phyloP scores from a whole-genome alignment of 2,797 vertebrate genomes.

The Ctenochaetus hawaiiensis region DNA sequence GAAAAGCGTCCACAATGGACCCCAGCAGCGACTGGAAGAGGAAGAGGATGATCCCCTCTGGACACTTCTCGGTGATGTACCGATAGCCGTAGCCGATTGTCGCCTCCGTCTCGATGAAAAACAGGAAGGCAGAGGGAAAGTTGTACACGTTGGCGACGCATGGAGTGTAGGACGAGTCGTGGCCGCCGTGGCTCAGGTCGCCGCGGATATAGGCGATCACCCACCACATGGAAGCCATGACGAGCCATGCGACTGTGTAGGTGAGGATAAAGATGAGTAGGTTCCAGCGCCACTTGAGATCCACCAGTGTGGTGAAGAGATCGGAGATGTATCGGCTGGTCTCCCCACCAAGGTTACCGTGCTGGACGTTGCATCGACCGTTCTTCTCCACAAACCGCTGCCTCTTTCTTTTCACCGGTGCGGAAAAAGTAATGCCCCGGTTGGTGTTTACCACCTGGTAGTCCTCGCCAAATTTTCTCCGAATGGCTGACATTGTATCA shows the following conservation, averaged over 20 bases:
- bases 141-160: conserved; percentile 95
- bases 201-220: conserved; percentile 92
- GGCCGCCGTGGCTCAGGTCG: conserved; percentile 86
- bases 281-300: conserved; percentile 96
- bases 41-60: conserved; percentile 92
- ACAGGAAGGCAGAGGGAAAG: conserved; percentile 94
- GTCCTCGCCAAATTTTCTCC: conserved; percentile 92
- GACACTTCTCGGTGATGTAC: conserved; percentile 94
- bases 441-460: conserved; percentile 89
- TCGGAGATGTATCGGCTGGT: conserved; percentile 92
- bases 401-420: conserved; percentile 86
- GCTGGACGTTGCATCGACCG: conserved; percentile 93
- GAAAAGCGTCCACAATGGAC: conserved; percentile 93
- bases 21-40: conserved; percentile 93
- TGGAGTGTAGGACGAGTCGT: conserved; percentile 86
- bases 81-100: conserved; percentile 93
- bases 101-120: conserved; percentile 94
- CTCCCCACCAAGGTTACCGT: conserved; percentile 93
- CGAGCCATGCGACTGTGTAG: conserved; percentile 93
- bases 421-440: conserved; percentile 75
- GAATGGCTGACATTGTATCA: conserved; percentile 85
- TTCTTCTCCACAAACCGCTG: conserved; percentile 96
- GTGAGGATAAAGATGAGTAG: conserved; percentile 93
- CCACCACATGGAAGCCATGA: conserved; percentile 98
- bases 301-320: conserved; percentile 93